Evolutionary conservation across 2,113 vertebrate genomes (phyloP), one percentile per base, ranked within the genome.

Genomic region (Galemys pyrenaicus): DNA sequence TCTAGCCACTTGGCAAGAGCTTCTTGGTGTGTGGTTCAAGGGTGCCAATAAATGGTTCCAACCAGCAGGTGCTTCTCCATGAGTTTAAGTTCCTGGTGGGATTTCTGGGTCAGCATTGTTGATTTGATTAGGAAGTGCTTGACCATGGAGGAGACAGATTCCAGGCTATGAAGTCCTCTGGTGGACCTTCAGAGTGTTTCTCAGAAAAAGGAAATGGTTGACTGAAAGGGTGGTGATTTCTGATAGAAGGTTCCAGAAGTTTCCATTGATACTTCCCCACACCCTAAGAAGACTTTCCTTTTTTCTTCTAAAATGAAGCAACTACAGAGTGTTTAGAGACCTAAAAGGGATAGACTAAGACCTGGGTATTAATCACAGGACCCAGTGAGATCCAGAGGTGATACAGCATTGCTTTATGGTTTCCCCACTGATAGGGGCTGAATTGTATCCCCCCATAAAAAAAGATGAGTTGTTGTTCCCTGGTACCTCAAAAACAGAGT

Each of bases 61-160:
- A 2, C 2, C 1, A 0, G 41, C 46, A 35, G 41, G 10, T n/a
- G 30, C 3, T 35, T 71, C 75, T 41, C n/a, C 6, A 1, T 0
- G 0, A 51, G 49, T 26, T 22, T 17, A 10, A 7, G 24, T 75
- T 15, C 0, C 9, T 2, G 19, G 49, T 41, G 17, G 58, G 9
- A 1, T 2, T 16, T 3, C 6, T 44, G 9, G 41, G 17, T 24
- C 62, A 20, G 68, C 35, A 19, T 0, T 2, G 19, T 1, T 1
- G 1, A 46, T 24, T 32, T 37, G 24, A 62, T 46, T 1, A 0
- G 32, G n/a, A 44, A 5, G 39, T 13, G 2, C 46, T 41, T 20
- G 39, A 39, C 41, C 3, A 0, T 1, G 9, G 19, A 82, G 16
- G 58, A 22, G 11, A 7, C 19, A 24, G 82, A 12, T 37, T 60